These are phyloP conservation scores for Biston betularia DNA, from an alignment of 2,888 invertebrate genomes.

Conservation along the genomic window DNA sequence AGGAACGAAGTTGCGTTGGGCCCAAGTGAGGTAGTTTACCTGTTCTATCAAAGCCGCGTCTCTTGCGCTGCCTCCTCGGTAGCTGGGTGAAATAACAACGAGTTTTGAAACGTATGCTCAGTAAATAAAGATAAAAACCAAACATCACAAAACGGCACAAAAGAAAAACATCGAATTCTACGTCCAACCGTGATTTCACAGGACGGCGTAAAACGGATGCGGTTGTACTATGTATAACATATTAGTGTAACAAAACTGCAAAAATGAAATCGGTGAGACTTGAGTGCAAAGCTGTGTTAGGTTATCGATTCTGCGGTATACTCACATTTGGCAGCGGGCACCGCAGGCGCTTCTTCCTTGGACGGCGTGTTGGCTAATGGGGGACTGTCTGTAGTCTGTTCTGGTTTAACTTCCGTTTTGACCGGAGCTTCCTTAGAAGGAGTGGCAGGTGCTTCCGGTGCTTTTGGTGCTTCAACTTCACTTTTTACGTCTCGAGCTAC, in stretches of 20 bases:
- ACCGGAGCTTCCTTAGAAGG: conserved; percentile 3
- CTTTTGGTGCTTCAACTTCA: conserved; percentile 27
- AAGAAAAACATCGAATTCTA: conserved; percentile 69
- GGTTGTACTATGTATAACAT: conserved; percentile 65
- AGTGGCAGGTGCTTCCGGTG: conserved; percentile 27
- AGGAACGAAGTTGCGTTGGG: conserved; percentile 66
- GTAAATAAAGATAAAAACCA: conserved; percentile 82
- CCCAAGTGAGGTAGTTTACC: conserved; percentile 82
- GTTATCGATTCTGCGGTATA: conserved; percentile 57
- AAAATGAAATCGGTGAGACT: conserved; percentile 80
- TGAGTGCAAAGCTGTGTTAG: conserved; percentile 81
- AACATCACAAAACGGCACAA: conserved; percentile 85
- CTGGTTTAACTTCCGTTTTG: conserved; percentile 4
- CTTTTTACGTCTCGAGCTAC: conserved; percentile 35
- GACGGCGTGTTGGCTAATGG: conserved; percentile 77
- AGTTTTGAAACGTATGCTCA: conserved; percentile 82
- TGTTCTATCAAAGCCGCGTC: conserved; percentile 87
- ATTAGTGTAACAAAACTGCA: conserved; percentile 83
- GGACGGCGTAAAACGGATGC: conserved; percentile 67
- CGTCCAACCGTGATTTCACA: conserved; percentile 44
- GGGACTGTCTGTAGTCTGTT: conserved; percentile 73
- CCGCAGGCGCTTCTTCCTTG: conserved; percentile 68
- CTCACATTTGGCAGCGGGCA: conserved; percentile 79
- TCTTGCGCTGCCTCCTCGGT: conserved; percentile 86
- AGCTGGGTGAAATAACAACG: conserved; percentile 87